Percentiles rank a stretch among this genome's conserved stretches.
These are phyloP conservation scores for Macrosteles quadrilineatus DNA, from an alignment of 1,140 invertebrate genomes.

Conservation along the genomic window DNA sequence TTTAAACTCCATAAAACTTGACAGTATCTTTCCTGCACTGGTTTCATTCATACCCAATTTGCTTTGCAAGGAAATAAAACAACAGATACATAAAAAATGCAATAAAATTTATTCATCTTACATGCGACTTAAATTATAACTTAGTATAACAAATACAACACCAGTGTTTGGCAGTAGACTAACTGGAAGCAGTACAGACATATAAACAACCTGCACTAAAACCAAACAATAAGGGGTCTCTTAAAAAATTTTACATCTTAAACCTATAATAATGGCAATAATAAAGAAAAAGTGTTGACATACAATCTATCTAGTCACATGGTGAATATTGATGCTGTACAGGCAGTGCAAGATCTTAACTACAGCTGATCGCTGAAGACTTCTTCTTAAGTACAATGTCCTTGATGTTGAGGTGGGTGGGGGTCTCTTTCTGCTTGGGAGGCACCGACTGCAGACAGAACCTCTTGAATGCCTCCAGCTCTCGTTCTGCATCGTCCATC, in stretches of 20 bases:
- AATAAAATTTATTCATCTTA: slow-evolving; percentile 19
- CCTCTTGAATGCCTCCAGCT: slow-evolving; percentile 77
- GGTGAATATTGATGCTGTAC: not conserved
- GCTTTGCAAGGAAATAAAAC: too few species aligned
- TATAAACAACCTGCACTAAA: slow-evolving; percentile 24
- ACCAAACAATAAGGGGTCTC: not conserved
- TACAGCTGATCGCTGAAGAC: slow-evolving; percentile 46
- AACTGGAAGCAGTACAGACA: slow-evolving; percentile 26
- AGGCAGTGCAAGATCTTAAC: slow-evolving; percentile 34
- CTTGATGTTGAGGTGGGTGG: slow-evolving; percentile 70
- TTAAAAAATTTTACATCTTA: slow-evolving; percentile 22
- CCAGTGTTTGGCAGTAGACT: slow-evolving; percentile 19
- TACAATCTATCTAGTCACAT: not conserved
- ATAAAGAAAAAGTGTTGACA: slow-evolving; percentile 21
- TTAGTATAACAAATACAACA: slow-evolving; percentile 30
- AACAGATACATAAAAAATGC: slow-evolving; percentile 1
- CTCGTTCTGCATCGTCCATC: slow-evolving; percentile 72
- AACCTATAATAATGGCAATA: slow-evolving; percentile 19
- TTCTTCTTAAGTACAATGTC: slow-evolving; percentile 70
- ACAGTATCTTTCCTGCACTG: too few species aligned
- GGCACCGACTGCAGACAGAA: slow-evolving; percentile 75
- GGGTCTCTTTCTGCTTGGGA: slow-evolving; percentile 63
- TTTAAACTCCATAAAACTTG: too few species aligned
- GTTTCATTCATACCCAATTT: too few species aligned
- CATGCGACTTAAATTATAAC: slow-evolving; percentile 25